These are phyloP conservation scores for Heteromurus nitidus DNA, from an alignment of 2,888 invertebrate species.

Conservation along the genomic window DNA sequence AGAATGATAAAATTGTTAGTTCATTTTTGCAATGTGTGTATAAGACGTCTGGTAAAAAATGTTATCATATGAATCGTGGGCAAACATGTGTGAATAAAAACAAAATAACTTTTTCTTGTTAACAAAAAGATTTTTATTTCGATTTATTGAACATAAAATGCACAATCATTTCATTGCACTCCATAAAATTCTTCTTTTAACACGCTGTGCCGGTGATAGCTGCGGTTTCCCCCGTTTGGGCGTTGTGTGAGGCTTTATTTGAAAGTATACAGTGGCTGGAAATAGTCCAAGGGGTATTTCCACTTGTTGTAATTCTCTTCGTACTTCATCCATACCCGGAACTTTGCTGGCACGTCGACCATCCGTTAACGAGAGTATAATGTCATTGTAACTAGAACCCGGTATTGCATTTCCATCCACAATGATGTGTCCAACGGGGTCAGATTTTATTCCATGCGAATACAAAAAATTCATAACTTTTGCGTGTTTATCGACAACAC, in stretches of 20 bases:
- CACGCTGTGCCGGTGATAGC: too few relatives aligned
- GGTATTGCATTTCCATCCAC: neutral
- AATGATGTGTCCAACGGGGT: neutral
- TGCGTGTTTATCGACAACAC: neutral
- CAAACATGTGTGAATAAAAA: neutral
- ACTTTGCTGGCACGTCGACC: neutral
- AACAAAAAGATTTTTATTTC: neutral
- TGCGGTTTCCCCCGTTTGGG: too few relatives aligned
- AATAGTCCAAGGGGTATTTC: neutral
- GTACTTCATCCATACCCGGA: neutral
- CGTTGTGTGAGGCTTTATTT: neutral
- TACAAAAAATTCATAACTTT: neutral
- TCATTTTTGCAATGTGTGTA: neutral
- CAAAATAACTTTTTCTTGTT: neutral
- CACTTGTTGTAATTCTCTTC: neutral
- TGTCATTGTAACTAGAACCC: neutral
- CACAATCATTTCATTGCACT: too few relatives aligned
- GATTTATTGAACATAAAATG: too few relatives aligned
- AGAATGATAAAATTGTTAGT: slow-evolving; percentile 23
- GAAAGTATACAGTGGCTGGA: neutral
- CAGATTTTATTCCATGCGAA: neutral
- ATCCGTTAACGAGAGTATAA: neutral
- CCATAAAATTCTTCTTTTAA: neutral
- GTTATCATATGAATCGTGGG: neutral
- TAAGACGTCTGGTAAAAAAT: neutral